Base-by-base conservation (phyloP, 2,888 invertebrate species). In the Phlogophora meticulosa region DNA sequence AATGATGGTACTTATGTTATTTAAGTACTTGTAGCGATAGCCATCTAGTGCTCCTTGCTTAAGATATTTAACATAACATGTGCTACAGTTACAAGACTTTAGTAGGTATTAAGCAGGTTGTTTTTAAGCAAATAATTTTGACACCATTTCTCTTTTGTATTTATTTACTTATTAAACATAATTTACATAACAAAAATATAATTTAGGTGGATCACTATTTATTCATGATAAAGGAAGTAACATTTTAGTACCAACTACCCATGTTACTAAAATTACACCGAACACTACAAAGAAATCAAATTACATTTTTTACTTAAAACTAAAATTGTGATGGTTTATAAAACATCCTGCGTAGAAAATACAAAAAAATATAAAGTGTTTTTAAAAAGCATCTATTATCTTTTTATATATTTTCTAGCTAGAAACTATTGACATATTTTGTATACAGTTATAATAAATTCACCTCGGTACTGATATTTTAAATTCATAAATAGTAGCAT, bases 151-250 rank as follows among this genome's bases (percentile, higher is more conserved):
- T 28, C 22, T 46, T 46, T 57, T 32, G 22, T 45, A 17, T 43
- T 61, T 55, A 34, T 76, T 64, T 58, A 43, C 17, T 62, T 9
- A 60, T 72, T 72, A 70, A 74, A 69, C 34, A 62, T 69, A 77
- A 66, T 70, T 72, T 72, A 76, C 22, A 59, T 52, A 72, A 77
- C 72, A 73, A 72, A 76, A 68, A 59, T 76, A 81, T 72, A 76
- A 74, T 81, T 79, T 71, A 81, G 51, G 65, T 70, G 56, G 63
- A 64, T 77, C 55, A 67, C 43, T 63, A 45, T 43, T 40, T 78
- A 67, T 46, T 58, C 9, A 43, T 72, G 40, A 4, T 61, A 42
- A 9, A 38, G 46, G 28, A 57, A 58, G 64, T 61, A 75, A 53
- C 22, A 46, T 20, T 53, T 38, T 34, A 63, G 72, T 72, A 61